A percentile compares a stretch with the other conserved stretches of the same genome.
Conservation (phyloP, 2,797 vertebrate genomes). For the Tapera naevia region DNA sequence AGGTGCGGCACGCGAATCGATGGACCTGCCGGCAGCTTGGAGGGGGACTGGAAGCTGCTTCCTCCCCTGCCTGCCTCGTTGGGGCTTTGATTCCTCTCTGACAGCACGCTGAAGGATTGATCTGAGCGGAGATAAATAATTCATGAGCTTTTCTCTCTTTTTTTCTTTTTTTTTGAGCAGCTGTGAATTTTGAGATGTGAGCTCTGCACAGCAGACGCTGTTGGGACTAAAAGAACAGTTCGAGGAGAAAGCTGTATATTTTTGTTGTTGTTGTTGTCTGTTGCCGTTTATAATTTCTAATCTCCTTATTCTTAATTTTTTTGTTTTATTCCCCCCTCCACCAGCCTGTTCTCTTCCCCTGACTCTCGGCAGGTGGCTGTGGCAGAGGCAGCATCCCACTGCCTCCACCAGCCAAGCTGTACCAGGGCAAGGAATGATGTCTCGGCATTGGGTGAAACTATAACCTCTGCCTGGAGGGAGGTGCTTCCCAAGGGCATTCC, state of each 20-base stretch:
- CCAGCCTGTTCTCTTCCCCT: not conserved
- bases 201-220: not conserved
- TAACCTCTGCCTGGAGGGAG: not conserved
- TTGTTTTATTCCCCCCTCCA: not conserved
- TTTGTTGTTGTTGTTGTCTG: slow-evolving; percentile 20
- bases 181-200: slow-evolving; percentile 32
- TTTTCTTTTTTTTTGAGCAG: slow-evolving; percentile 16
- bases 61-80: slow-evolving; percentile 11
- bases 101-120: slow-evolving; percentile 67
- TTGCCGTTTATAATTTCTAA: slow-evolving; percentile 21
- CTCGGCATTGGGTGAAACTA: fast-evolving
- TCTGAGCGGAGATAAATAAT: slow-evolving; percentile 62
- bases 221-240: not conserved
- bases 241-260: slow-evolving; percentile 30
- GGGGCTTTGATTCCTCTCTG: slow-evolving; percentile 70
- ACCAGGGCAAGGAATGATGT: not conserved
- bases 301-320: not conserved
- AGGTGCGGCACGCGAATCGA: fast-evolving
- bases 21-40: not conserved
- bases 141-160: slow-evolving; percentile 42
- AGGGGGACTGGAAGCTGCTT: not conserved
- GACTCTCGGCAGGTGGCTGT: not conserved
- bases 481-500: not conserved
- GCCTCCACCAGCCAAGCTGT: not conserved
- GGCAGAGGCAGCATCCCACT: not conserved